Evolutionary conservation across 2,888 invertebrate species (phyloP).

Genomic region (Eubasilissa splendida): DNA sequence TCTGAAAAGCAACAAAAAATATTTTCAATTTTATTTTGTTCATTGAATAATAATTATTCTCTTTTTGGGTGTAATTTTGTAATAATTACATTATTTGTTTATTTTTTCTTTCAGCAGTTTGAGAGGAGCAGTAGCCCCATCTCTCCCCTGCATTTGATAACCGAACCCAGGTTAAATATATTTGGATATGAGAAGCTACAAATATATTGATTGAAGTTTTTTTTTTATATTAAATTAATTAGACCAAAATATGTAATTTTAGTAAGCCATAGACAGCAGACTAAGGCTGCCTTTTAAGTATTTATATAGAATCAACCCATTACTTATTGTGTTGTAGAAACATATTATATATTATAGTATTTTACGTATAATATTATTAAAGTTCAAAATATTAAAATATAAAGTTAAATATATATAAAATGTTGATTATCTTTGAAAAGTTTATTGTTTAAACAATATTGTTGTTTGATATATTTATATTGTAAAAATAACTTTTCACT

Average conservation of each 20-base stretch:
- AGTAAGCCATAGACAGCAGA: neutral
- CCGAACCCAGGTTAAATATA: slow-evolving; percentile 3
- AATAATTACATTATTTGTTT: too few relatives aligned
- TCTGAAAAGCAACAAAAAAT: too few relatives aligned
- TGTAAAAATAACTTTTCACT: too few relatives aligned
- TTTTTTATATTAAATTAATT: slow-evolving; percentile 8
- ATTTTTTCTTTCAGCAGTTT: too few relatives aligned
- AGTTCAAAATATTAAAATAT: slow-evolving; percentile 39
- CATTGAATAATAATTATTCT: too few relatives aligned
- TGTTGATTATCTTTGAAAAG: slow-evolving; percentile 36
- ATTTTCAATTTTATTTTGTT: too few relatives aligned
- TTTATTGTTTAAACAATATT: slow-evolving; percentile 23
- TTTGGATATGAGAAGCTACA: neutral
- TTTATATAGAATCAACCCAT: neutral
- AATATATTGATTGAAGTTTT: neutral
- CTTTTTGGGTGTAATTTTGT: too few relatives aligned
- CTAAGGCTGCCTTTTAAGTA: neutral
- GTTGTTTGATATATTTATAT: neutral
- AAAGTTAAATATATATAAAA: slow-evolving; percentile 23
- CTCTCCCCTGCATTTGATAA: neutral
- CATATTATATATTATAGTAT: neutral
- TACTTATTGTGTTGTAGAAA: slow-evolving; percentile 17
- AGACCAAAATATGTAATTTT: slow-evolving; percentile 11
- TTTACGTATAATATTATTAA: slow-evolving; percentile 3
- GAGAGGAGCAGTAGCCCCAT: too few relatives aligned